Percentiles rank a stretch among this genome's conserved stretches.
Conservation (phyloP, 2,113 vertebrate genomes). For the Mohoua ochrocephala region DNA sequence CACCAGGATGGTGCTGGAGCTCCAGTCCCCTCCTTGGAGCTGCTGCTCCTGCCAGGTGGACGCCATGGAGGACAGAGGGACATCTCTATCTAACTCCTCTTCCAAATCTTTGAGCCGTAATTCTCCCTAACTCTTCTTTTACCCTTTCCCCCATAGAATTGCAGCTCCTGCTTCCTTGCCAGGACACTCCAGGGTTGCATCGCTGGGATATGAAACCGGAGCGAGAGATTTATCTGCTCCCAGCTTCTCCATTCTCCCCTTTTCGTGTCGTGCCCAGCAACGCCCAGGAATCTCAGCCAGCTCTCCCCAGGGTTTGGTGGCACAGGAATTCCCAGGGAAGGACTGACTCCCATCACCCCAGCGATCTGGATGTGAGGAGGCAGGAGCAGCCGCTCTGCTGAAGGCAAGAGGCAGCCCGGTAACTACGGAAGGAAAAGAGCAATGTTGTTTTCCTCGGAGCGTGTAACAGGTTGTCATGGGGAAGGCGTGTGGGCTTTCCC, state of each 20-base stretch:
- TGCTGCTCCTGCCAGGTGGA: neutral
- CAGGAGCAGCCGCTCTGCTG: neutral
- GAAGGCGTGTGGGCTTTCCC: slow-evolving; percentile 9
- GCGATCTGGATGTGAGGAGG: accelerated
- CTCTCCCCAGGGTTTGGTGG: accelerated
- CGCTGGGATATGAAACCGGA: accelerated
- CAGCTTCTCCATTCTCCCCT: neutral
- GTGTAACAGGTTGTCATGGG: slow-evolving; percentile 31
- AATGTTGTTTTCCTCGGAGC: neutral
- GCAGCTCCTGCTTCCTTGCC: neutral
- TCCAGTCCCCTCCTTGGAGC: neutral
- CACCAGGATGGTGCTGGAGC: neutral
- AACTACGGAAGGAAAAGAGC: neutral
- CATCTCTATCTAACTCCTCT: neutral
- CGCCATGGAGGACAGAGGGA: neutral
- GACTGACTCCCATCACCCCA: neutral
- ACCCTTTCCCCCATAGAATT: accelerated
- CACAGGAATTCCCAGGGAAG: accelerated
- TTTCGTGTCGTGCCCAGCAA: neutral
- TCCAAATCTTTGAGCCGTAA: neutral
- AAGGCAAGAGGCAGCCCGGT: neutral
- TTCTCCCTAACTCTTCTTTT: neutral
- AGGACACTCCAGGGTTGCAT: too few species aligned
- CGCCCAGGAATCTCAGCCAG: neutral
- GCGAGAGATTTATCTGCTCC: neutral